Evolutionary conservation across 2,113 vertebrate species (phyloP), one percentile per base, ranked within the genome.

Genomic region (Heptranchias perlo): DNA sequence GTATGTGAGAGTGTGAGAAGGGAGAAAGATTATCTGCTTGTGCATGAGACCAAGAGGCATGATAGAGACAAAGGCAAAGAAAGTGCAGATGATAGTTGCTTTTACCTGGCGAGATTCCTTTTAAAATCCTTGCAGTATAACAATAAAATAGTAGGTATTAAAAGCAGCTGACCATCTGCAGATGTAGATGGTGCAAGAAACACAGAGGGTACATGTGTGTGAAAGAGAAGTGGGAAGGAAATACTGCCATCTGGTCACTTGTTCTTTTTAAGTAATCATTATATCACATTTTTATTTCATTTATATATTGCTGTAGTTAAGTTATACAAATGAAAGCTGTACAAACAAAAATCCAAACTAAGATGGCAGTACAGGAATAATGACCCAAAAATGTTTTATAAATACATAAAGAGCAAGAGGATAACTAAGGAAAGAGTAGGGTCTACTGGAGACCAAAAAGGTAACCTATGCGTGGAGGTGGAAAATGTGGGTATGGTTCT

Each of bases 111-210:
- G 39, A 78, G 35, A 14, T 39, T 78, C 3, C 2, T 39, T 78
- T 78, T 78, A 78, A 78, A 78, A 78, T 39, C 11, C n/a, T 16
- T 13, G 16, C 8, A 39, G 13, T 78, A 78, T 3, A 39, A 78
- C 73, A n/a, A 67, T 67, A 25, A 28, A 67, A 25, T 25, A 67
- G 65, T 52, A 87, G 84, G 28, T 61, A 61, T n/a, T 91, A 61
- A 91, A 89, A n/a, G 25, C 11, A n/a, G 28, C 14, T 78, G 73
- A 78, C 14, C 35, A 78, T 78, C n/a, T n/a, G n/a, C n/a, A n/a
- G 54, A 65, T 49, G 39, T 44, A n/a, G 39, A 47, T n/a, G 54
- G 62, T 96, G 96, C 61, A 96, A 93, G 89, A n/a, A 39, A 78
- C 10, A 39, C 35, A 78, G 13, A n/a, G 76, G 47, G 21, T 49